These are phyloP conservation scores for Schizotus pectinicornis DNA, from an alignment of 2,888 invertebrate species.

Conservation along the genomic window DNA sequence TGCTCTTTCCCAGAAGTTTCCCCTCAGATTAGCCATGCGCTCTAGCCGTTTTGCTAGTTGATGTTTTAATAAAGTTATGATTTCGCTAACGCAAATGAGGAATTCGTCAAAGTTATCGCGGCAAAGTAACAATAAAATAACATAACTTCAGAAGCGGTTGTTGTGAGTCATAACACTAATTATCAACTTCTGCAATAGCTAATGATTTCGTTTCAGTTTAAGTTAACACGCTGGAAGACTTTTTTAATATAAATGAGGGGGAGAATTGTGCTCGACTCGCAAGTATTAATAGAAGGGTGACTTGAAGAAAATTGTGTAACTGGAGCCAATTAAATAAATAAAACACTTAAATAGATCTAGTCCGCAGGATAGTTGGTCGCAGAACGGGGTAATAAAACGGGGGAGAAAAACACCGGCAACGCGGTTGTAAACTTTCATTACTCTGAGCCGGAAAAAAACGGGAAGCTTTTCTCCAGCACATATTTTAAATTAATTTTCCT, in stretches of 20 bases:
- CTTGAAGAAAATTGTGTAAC: conserved; percentile 30
- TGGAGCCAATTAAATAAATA: conserved; percentile 46
- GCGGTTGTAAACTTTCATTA: conserved; percentile 38
- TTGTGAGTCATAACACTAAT: conserved; percentile 23
- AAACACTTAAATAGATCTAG: conserved; percentile 45
- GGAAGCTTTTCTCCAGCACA: conserved; percentile 28
- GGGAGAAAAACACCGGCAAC: conserved; percentile 31
- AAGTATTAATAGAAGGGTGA: conserved; percentile 15
- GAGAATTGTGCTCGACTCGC: neutral
- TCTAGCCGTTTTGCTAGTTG: too few species aligned
- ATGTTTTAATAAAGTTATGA: too few species aligned
- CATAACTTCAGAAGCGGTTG: conserved; percentile 21
- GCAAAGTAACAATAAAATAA: conserved; percentile 24
- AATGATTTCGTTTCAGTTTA: conserved; percentile 11
- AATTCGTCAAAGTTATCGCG: neutral
- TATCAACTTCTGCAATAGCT: conserved; percentile 17
- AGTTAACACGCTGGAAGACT: conserved; percentile 16
- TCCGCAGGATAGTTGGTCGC: conserved; percentile 37
- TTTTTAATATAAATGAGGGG: conserved; percentile 1
- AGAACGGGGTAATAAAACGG: conserved; percentile 33
- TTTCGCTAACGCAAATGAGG: neutral
- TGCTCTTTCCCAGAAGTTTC: conserved; percentile 22
- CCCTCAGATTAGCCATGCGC: neutral
- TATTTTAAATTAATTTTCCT: conserved; percentile 22
- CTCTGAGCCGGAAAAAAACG: conserved; percentile 30